Conservation (phyloP, 2,888 invertebrate species). For the Caenorhabditis imperialis region DNA sequence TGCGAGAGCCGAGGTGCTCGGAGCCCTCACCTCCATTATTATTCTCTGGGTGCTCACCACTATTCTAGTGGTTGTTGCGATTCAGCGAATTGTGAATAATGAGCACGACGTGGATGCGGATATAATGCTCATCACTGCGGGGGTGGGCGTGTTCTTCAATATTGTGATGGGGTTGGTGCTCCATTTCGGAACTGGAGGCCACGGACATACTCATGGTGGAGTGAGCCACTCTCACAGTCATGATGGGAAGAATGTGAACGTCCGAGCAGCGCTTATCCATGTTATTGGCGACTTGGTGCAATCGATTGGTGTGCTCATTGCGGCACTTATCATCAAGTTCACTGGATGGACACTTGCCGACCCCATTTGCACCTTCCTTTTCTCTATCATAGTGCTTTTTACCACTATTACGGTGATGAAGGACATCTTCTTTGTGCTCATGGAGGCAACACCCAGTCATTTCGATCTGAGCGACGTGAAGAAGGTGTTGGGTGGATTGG, state of each 20-base stretch:
- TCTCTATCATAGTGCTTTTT: slow-evolving; percentile 84
- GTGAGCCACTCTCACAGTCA: slow-evolving; percentile 54
- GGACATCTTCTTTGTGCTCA: slow-evolving; percentile 72
- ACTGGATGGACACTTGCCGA: slow-evolving; percentile 88
- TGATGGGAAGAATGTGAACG: slow-evolving; percentile 79
- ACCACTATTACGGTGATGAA: slow-evolving; percentile 73
- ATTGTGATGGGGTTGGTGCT: slow-evolving; percentile 80
- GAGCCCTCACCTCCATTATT: slow-evolving; percentile 84
- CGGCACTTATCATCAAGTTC: slow-evolving; percentile 87
- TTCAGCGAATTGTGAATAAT: slow-evolving; percentile 87
- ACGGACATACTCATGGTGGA: slow-evolving; percentile 68
- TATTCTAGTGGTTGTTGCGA: slow-evolving; percentile 91
- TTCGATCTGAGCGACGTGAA: slow-evolving; percentile 85
- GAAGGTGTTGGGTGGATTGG: slow-evolving; percentile 87
- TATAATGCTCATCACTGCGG: slow-evolving; percentile 90
- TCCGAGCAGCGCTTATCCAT: slow-evolving; percentile 95
- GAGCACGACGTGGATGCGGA: slow-evolving; percentile 84
- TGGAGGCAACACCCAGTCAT: slow-evolving; percentile 81
- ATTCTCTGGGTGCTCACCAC: slow-evolving; percentile 98
- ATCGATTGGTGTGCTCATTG: slow-evolving; percentile 92
- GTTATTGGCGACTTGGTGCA: slow-evolving; percentile 95
- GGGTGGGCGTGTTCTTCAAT: slow-evolving; percentile 92
- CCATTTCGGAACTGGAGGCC: slow-evolving; percentile 65
- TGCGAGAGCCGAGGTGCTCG: slow-evolving; percentile 85
- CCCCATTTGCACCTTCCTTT: slow-evolving; percentile 97